Evolutionary conservation across 1,140 invertebrate genomes (phyloP), one percentile per base, ranked within the genome.

Genomic region (Drosophila tsacasi): DNA sequence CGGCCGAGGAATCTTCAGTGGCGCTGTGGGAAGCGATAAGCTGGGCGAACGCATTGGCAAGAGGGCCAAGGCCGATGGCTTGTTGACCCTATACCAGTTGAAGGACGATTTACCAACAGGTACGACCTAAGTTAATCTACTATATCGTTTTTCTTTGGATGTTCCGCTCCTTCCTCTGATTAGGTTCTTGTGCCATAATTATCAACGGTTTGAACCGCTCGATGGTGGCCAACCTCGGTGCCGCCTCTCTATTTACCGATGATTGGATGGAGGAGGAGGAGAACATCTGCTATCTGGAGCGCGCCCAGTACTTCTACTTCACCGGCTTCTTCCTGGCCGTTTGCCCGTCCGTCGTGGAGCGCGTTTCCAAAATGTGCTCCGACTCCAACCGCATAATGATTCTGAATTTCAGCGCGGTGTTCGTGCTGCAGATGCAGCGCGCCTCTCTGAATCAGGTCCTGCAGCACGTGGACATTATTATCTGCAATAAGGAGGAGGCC

Each of bases 1-100:
- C 3, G 95, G 96, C 54, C 93, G 97, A 0, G 94, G 96, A n/a
- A 95, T 96, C 7, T 99, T 97, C 93, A 97, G 99, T 93, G 99
- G 99, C 1, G 98, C 97, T 86, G 97, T 99, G n/a, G 98, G 98
- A 1, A 95, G 95, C 71, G 99, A 99, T 91, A 95, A 97, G 61
- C 99, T 97, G 91, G 97, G 98, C 1, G 94, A 97, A 76, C 99
- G 97, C 68, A 94, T 99, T 50, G 95, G 95, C 83, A 94, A 97
- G 52, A 96, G 96, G 93, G 97, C 98, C 0, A 94, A 93, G 19
- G 94, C 95, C 37, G 96, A 96, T 81, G 98, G 98, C 27, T 96
- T 99, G 1, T 96, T 96, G 90, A 96, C 97, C 4, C 94, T 95
- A 21, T 99, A 99, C 92, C 97, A 98, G 82, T 95, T 96, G 62